A percentile compares a stretch with the other conserved stretches of the same genome.
phyloP scores from a whole-genome alignment of 2,888 invertebrate species.

The Phyllotreta cruciferae region DNA sequence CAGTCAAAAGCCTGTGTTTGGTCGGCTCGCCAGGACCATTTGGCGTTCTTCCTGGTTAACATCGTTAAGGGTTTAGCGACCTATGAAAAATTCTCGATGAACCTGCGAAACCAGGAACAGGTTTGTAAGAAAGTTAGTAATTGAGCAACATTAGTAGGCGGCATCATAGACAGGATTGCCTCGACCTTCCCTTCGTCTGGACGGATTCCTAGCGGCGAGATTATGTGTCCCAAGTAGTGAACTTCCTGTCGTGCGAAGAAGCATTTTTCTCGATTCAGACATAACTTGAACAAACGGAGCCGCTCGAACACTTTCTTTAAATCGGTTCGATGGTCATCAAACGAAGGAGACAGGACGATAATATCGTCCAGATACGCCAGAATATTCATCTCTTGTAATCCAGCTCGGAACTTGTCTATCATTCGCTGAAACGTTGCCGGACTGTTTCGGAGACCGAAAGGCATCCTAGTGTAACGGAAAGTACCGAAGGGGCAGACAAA shows the following conservation, averaged over 20 bases:
- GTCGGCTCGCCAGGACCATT: conserved; percentile 26
- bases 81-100: neutral
- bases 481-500: conserved; percentile 48
- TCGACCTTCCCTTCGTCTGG: neutral
- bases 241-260: conserved; percentile 26
- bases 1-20: conserved; percentile 30
- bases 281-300: conserved; percentile 36
- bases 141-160: neutral
- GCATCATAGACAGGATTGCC: neutral
- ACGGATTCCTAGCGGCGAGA: conserved; percentile 11
- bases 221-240: neutral
- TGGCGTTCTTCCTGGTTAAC: conserved; percentile 15
- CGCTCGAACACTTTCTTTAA: conserved; percentile 35
- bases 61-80: neutral
- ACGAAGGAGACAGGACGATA: conserved; percentile 39
- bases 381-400: conserved; percentile 36
- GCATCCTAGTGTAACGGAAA: conserved; percentile 40
- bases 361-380: conserved; percentile 47
- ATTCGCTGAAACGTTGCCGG: conserved; percentile 45
- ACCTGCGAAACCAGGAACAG: neutral
- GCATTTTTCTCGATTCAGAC: conserved; percentile 42
- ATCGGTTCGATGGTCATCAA: conserved; percentile 40
- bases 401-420: conserved; percentile 41
- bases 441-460: conserved; percentile 45
- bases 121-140: conserved; percentile 38